phyloP scores from a whole-genome alignment of 1,140 invertebrate species.

The Drosophila neocordata region DNA sequence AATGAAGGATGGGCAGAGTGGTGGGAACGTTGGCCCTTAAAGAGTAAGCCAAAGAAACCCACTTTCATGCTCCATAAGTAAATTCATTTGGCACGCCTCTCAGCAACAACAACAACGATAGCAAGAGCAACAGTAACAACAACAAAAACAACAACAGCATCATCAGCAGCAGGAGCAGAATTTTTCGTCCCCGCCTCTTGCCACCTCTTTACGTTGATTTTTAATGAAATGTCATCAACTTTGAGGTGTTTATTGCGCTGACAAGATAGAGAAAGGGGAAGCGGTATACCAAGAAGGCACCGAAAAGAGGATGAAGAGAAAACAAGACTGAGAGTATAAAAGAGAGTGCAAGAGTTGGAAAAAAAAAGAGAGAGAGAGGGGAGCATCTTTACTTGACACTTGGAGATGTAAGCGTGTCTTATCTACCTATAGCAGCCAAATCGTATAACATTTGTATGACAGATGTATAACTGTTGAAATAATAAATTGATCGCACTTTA shows the following conservation, averaged over 20 bases:
- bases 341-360: not conserved
- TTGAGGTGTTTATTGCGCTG: slow-evolving; percentile 81
- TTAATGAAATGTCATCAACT: slow-evolving; percentile 82
- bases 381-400: not conserved
- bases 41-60: slow-evolving; percentile 61
- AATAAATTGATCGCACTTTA: too few species aligned
- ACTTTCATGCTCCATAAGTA: slow-evolving; percentile 80
- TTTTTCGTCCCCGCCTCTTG: not conserved
- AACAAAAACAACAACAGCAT: not conserved
- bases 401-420: not conserved
- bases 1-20: slow-evolving; percentile 34
- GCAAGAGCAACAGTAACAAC: not conserved
- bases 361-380: not conserved
- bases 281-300: not conserved
- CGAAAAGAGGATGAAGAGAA: not conserved
- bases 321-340: not conserved
- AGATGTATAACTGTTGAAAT: too few species aligned
- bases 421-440: too few species aligned
- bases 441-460: too few species aligned
- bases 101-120: not conserved
- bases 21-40: slow-evolving; percentile 11
- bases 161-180: too few species aligned
- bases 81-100: slow-evolving; percentile 70
- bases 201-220: slow-evolving; percentile 52
- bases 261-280: slow-evolving; percentile 41